Conservation (phyloP, 2,888 invertebrate genomes). For the Brenthis daphne region DNA sequence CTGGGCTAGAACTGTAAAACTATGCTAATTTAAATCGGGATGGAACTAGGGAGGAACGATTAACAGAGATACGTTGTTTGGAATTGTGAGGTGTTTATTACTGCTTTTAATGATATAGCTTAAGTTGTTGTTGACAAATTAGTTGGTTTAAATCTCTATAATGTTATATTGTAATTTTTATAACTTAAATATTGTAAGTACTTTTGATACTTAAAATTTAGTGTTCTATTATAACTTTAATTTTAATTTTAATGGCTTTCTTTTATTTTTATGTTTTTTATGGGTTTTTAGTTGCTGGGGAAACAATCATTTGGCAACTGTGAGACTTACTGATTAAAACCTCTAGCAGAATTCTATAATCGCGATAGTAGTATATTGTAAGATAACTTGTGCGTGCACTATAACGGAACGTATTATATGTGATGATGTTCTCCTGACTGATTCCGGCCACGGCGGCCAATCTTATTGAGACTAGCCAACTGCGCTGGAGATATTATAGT, state of each 20-base stretch:
- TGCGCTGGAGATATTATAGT: too few relatives aligned
- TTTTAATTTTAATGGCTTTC: not conserved
- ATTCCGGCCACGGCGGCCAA: too few relatives aligned
- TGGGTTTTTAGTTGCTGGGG: too few relatives aligned
- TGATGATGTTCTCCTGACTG: too few relatives aligned
- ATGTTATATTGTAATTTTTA: not conserved
- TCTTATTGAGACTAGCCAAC: too few relatives aligned
- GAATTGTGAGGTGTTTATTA: slow-evolving; percentile 25
- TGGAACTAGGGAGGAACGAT: slow-evolving; percentile 33
- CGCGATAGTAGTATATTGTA: too few relatives aligned
- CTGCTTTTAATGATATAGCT: slow-evolving; percentile 12
- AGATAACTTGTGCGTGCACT: too few relatives aligned
- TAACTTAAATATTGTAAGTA: not conserved
- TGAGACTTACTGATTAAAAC: too few relatives aligned
- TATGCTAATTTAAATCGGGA: slow-evolving; percentile 38
- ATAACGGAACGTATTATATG: too few relatives aligned
- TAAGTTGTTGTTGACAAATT: slow-evolving; percentile 2
- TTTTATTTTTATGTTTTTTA: too few relatives aligned
- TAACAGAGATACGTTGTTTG: slow-evolving; percentile 34
- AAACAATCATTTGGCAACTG: too few relatives aligned
- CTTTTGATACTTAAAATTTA: not conserved
- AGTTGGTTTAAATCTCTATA: not conserved
- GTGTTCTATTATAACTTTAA: not conserved
- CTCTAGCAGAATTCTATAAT: too few relatives aligned
- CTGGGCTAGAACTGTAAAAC: slow-evolving; percentile 37